These are phyloP conservation scores for Cebuella pygmaea DNA, from an alignment of 2,797 vertebrate species.

Conservation along the genomic window DNA sequence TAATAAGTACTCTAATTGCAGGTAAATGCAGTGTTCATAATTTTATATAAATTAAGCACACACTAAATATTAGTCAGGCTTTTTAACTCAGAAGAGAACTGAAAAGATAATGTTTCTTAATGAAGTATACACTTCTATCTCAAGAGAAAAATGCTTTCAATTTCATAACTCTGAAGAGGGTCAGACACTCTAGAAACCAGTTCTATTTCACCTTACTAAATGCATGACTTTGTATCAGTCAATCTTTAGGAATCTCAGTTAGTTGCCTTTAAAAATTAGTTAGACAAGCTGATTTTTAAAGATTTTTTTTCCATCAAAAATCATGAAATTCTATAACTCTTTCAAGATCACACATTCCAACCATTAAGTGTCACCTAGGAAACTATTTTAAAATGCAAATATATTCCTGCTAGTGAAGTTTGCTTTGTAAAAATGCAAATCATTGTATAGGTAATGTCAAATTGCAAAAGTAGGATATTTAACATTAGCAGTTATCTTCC, in stretches of 20 bases:
- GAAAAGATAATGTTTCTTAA: not conserved
- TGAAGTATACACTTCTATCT: not conserved
- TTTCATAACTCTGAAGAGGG: not conserved
- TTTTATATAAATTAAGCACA: not conserved
- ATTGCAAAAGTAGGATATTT: not conserved
- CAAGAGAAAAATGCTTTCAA: not conserved
- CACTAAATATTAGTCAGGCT: not conserved
- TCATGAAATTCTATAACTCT: not conserved
- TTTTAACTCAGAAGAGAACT: not conserved
- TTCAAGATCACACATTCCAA: not conserved
- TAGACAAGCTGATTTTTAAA: not conserved
- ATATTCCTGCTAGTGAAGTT: not conserved
- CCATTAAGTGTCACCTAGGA: not conserved
- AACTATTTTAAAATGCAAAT: not conserved
- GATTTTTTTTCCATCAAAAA: not conserved
- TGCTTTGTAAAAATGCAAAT: not conserved
- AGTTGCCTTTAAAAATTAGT: not conserved
- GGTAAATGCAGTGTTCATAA: not conserved
- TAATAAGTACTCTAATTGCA: not conserved
- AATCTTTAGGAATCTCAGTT: not conserved
- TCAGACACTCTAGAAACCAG: not conserved
- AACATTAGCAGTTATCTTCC: not conserved
- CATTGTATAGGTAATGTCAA: not conserved
- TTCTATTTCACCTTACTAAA: not conserved
- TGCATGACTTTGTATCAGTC: not conserved